Conservation (phyloP, 2,113 vertebrate genomes). For the Cranoglanis bouderius region DNA sequence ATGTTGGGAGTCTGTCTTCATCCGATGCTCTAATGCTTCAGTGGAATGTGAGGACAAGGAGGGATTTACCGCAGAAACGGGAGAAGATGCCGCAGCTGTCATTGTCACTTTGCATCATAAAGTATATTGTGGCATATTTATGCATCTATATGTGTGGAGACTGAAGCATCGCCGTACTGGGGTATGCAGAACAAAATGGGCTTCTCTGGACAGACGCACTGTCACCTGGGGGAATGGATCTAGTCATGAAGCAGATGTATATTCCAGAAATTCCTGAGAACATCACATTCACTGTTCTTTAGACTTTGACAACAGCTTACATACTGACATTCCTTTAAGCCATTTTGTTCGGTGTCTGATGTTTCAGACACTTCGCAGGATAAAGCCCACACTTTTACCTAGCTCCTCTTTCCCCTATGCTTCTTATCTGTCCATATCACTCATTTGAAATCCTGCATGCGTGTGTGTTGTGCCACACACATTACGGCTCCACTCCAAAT, state of each 20-base stretch:
- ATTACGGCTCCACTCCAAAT: background rate
- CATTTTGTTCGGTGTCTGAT: background rate
- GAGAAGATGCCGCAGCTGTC: constrained; percentile 35
- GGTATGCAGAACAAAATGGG: background rate
- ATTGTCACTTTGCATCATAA: background rate
- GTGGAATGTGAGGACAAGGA: constrained; percentile 15
- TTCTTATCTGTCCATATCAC: background rate
- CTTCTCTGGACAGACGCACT: background rate
- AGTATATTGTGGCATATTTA: background rate
- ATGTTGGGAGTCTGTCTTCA: constrained; percentile 23
- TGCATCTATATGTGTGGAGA: no score
- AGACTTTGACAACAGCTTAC: background rate
- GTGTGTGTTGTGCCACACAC: background rate
- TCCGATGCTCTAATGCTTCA: constrained; percentile 10
- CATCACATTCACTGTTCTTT: background rate
- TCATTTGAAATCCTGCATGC: background rate
- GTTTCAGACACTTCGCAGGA: background rate
- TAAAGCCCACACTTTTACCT: background rate
- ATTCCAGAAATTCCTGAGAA: constrained; percentile 20
- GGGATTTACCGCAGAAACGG: constrained; percentile 17
- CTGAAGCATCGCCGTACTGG: background rate
- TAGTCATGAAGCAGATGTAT: background rate
- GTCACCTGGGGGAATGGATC: background rate
- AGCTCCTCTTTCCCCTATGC: background rate
- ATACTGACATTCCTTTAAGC: background rate